Evolutionary conservation across 2,113 vertebrate genomes (phyloP).

Genomic region (Pogonocichla stellata): DNA sequence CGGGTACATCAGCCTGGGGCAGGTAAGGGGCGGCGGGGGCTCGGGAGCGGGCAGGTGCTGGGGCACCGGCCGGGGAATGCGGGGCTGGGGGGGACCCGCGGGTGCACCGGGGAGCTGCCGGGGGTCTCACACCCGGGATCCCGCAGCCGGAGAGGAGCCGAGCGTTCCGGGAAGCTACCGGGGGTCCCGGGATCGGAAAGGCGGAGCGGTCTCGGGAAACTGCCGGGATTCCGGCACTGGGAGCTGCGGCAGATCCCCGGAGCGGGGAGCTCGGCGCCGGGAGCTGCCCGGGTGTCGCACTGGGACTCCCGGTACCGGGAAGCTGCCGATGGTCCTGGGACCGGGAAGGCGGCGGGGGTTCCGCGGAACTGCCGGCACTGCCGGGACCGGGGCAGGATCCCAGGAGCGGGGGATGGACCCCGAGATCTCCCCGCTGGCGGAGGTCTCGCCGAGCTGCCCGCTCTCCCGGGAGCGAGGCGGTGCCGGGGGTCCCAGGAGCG

Average conservation of each 20-base stretch:
- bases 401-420: neutral
- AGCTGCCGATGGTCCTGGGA: neutral
- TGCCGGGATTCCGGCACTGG: neutral
- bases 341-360: neutral
- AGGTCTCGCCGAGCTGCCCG: neutral
- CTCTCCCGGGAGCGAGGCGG: neutral
- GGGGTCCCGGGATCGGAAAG: neutral
- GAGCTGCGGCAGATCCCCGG: neutral
- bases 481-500: neutral
- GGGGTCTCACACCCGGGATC: neutral
- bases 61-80: no score
- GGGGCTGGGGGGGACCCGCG: neutral
- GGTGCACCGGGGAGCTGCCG: neutral
- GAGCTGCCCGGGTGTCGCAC: neutral
- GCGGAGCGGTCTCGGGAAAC: neutral
- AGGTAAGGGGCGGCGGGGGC: slow-evolving; percentile 69
- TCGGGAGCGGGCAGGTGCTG: neutral
- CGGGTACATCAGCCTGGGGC: slow-evolving; percentile 87
- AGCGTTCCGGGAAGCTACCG: neutral
- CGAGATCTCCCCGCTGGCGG: neutral
- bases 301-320: neutral
- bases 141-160: neutral
- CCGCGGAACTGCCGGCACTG: neutral
- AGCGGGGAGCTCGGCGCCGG: neutral
- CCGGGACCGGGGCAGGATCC: neutral